Evolutionary conservation across 2,888 invertebrate species (phyloP).

Genomic region (Napeogenes sylphis): DNA sequence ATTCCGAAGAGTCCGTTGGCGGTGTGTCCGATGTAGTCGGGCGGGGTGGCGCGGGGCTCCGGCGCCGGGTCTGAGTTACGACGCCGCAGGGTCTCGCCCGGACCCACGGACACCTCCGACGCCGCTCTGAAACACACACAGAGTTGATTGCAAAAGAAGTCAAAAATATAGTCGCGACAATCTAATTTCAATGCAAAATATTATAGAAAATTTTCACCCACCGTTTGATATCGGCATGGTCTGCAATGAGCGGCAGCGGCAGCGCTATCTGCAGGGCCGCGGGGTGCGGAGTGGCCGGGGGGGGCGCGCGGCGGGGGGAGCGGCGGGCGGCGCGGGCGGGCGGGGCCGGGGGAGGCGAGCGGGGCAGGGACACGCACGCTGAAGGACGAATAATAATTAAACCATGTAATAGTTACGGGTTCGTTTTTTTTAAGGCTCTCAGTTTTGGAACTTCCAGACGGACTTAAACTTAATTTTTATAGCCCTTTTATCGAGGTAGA

Average conservation of each 20-base stretch:
- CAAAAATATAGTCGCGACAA: no score
- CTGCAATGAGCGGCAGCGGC: conserved; percentile 26
- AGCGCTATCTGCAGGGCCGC: conserved; percentile 21
- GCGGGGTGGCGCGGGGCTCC: conserved; percentile 76
- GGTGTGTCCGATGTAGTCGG: conserved; percentile 74
- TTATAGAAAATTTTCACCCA: conserved; percentile 15
- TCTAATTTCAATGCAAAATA: no score
- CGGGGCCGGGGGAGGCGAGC: conserved; percentile 56
- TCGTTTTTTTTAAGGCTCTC: no score
- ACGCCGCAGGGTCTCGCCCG: conserved; percentile 78
- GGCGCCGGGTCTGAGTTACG: conserved; percentile 85
- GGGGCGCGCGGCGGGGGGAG: conserved; percentile 55
- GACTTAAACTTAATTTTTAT: no score
- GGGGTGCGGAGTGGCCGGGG: conserved; percentile 57
- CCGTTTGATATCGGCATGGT: conserved; percentile 56
- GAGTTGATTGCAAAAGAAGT: no score
- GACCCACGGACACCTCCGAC: conserved; percentile 49
- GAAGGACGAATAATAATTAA: neutral
- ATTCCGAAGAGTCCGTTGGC: conserved; percentile 84
- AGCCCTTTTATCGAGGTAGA: no score
- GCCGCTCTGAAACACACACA: conserved; percentile 12
- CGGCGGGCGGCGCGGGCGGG: conserved; percentile 67
- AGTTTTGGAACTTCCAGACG: no score
- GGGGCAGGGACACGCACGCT: conserved; percentile 33
- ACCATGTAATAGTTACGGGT: no score